phyloP scores from a whole-genome alignment of 2,888 invertebrate species.

The Nephrotoma appendiculata region DNA sequence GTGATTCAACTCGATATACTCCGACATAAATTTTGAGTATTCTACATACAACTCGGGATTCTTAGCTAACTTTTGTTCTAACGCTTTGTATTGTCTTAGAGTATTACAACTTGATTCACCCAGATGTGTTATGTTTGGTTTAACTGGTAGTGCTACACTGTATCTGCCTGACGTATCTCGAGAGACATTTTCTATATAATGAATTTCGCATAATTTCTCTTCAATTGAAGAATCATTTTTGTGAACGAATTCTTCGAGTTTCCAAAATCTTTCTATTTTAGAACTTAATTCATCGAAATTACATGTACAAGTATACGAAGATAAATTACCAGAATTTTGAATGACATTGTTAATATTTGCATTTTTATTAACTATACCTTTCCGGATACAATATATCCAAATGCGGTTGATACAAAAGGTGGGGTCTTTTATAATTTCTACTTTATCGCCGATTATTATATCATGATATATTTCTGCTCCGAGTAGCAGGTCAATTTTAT shows the following conservation, averaged over 20 bases:
- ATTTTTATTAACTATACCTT: too few relatives aligned
- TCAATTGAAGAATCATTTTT: background rate
- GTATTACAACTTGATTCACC: background rate
- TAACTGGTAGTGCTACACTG: background rate
- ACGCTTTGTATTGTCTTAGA: background rate
- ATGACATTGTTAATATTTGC: too few relatives aligned
- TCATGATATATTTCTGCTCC: too few relatives aligned
- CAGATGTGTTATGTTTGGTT: too few relatives aligned
- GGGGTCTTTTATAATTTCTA: too few relatives aligned
- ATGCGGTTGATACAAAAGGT: too few relatives aligned
- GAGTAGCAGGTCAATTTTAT: too few relatives aligned
- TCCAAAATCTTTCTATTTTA: background rate
- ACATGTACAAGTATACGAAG: too few relatives aligned
- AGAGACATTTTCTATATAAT: background rate
- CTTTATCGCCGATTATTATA: too few relatives aligned
- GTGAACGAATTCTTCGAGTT: background rate
- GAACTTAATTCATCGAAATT: background rate
- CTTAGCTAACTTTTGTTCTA: background rate
- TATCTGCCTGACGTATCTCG: background rate
- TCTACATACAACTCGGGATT: background rate
- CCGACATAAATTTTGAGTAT: background rate
- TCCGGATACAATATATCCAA: too few relatives aligned
- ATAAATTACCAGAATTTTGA: too few relatives aligned
- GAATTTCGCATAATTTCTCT: background rate
- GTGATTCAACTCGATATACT: too few relatives aligned